A percentile compares a stretch with the other conserved stretches of the same genome.
These are phyloP conservation scores for Seira sanloemensis DNA, from an alignment of 2,888 invertebrate genomes.

Conservation along the genomic window DNA sequence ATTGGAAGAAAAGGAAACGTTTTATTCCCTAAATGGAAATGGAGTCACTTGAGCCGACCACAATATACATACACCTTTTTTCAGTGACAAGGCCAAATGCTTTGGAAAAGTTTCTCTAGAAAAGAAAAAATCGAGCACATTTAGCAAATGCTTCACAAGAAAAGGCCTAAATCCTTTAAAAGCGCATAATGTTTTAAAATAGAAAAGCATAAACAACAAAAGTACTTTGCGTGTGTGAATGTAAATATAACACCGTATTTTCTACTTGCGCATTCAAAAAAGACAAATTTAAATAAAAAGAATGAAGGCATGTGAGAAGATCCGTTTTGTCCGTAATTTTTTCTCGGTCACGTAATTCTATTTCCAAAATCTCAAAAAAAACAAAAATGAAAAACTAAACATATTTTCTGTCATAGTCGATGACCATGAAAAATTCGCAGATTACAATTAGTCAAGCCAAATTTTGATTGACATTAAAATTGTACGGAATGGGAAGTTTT, in stretches of 20 bases:
- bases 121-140: neutral
- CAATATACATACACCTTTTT: neutral
- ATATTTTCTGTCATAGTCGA: too few species aligned
- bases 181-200: constrained; percentile 38
- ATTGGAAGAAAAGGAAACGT: neutral
- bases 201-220: constrained; percentile 28
- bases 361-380: neutral
- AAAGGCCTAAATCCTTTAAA: constrained; percentile 46
- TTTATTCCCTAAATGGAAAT: constrained; percentile 3
- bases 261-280: neutral
- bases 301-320: neutral
- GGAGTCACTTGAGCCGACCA: neutral
- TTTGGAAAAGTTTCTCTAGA: neutral
- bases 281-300: neutral
- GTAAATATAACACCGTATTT: neutral
- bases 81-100: neutral
- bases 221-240: neutral
- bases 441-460: too few species aligned
- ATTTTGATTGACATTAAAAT: too few species aligned
- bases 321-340: neutral
- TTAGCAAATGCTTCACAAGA: neutral
- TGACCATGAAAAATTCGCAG: too few species aligned
- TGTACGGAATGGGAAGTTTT: too few species aligned
- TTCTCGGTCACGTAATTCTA: neutral
- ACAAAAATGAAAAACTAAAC: neutral